Percentiles rank a stretch among this genome's conserved stretches.
Evolutionary conservation across 2,797 vertebrate genomes (phyloP).

Genomic region (Epinephelus coioides): DNA sequence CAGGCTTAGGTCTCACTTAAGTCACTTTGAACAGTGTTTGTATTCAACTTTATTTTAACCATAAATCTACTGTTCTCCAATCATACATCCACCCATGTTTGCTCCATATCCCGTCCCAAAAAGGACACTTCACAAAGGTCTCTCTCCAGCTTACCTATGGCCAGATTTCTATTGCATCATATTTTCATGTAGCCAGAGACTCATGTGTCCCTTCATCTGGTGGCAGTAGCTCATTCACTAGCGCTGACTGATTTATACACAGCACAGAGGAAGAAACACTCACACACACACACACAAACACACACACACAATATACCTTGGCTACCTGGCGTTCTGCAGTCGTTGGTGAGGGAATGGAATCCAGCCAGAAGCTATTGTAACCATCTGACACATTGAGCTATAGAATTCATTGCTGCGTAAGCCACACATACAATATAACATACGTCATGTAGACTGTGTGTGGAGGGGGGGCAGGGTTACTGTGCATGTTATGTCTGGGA

Average conservation of each 20-base stretch:
- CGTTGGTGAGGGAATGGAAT: slow-evolving; percentile 45
- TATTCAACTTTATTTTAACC: neutral
- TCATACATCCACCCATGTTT: neutral
- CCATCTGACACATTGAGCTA: slow-evolving; percentile 38
- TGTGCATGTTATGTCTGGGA: slow-evolving; percentile 12
- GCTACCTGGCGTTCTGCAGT: slow-evolving; percentile 42
- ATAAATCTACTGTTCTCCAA: neutral
- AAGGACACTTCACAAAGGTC: neutral
- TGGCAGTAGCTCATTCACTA: slow-evolving; percentile 57
- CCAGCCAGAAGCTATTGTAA: slow-evolving; percentile 49
- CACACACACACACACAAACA: neutral
- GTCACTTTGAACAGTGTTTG: neutral
- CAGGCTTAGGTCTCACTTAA: slow-evolving; percentile 17
- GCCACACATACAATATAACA: slow-evolving; percentile 22
- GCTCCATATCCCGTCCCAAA: neutral
- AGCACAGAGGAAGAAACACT: slow-evolving; percentile 26
- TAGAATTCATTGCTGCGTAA: slow-evolving; percentile 27
- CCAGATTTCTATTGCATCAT: slow-evolving; percentile 24
- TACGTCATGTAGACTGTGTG: slow-evolving; percentile 13
- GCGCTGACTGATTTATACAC: slow-evolving; percentile 52
- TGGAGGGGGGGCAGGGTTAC: neutral
- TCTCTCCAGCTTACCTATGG: neutral
- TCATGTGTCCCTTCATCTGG: slow-evolving; percentile 38
- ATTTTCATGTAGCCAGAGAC: slow-evolving; percentile 49
- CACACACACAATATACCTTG: slow-evolving; percentile 44